phyloP scores from a whole-genome alignment of 2,797 vertebrate species.

The Danio tinwini region DNA sequence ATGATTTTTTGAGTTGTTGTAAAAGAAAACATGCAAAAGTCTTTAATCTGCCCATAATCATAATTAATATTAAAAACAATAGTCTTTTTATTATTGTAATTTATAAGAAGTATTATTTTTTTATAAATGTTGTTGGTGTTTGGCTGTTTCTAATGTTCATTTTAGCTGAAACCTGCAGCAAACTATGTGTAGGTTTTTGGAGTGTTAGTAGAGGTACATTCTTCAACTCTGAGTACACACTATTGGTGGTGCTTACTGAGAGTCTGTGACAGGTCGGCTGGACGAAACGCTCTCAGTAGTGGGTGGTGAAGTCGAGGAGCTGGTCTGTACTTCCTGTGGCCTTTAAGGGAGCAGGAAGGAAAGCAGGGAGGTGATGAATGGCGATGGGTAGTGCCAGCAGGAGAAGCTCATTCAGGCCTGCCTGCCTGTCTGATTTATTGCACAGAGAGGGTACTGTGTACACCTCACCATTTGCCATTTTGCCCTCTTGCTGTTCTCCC shows the following conservation, averaged over 20 bases:
- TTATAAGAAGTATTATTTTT: too few species aligned
- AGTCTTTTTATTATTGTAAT: too few species aligned
- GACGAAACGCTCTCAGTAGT: conserved; percentile 17
- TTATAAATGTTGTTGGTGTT: too few species aligned
- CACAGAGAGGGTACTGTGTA: conserved; percentile 69
- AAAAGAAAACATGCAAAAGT: too few species aligned
- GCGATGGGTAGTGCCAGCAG: conserved; percentile 78
- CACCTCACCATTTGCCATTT: conserved; percentile 78
- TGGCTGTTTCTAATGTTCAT: too few species aligned
- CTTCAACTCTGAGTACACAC: not conserved
- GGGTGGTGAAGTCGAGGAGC: conserved; percentile 60
- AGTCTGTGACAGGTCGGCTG: not conserved
- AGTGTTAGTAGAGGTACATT: not conserved
- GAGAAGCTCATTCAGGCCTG: conserved; percentile 82
- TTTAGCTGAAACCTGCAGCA: too few species aligned
- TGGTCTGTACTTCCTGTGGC: conserved; percentile 43
- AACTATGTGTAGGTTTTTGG: too few species aligned
- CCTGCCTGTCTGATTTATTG: conserved; percentile 81
- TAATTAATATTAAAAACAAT: too few species aligned
- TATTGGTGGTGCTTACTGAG: not conserved
- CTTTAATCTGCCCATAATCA: too few species aligned
- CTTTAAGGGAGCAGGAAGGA: conserved; percentile 66
- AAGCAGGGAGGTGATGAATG: conserved; percentile 77
- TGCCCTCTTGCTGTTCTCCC: conserved; percentile 74
- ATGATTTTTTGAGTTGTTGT: too few species aligned